Base-by-base conservation (phyloP, 2,113 vertebrate genomes). In the Menura novaehollandiae region DNA sequence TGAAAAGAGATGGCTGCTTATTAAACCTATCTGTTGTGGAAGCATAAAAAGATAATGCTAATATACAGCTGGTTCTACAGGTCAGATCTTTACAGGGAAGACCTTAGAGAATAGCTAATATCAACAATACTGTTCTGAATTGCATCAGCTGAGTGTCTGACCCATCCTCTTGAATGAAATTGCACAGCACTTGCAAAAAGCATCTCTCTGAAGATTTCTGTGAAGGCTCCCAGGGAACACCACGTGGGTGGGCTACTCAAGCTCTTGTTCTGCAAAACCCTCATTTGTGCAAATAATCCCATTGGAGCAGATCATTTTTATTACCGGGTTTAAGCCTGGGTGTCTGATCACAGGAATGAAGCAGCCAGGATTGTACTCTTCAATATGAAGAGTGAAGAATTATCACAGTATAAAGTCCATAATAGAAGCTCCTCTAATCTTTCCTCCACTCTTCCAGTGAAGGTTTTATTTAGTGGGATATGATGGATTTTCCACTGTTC, bases 11-110 rank as follows among this genome's bases (percentile, higher is more conserved):
- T 32, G 43, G n/a, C 33, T 37, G 7, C 74, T 95, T 96, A 96
- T 95, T 97, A 97, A 95, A 85, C 43, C 58, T 77, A 26, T 91
- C 43, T 46, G 63, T 91, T 92, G 66, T 93, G 66, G 64, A 88
- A 85, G 30, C 20, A 77, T 53, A 60, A 92, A 85, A 94, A 43
- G 37, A 55, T 59, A 81, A 47, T 79, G 56, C 52, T 91, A 62
- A 83, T 55, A 78, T n/a, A 58, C 23, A 88, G 46, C 35, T 71
- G 37, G 20, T 37, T 72, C 55, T 85, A n/a, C 13, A 63, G 78
- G 53, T 43, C 73, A 82, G n/a, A 41, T 69, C 39, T 66, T 74
- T 88, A 67, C 33, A 67, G 51, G 59, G 67, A 81, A 73, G 33
- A 20, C 85, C 49, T 67, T 49, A 51, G 75, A 84, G 88, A 91